Evolutionary conservation across 2,113 vertebrate species (phyloP).

Genomic region (Hucho hucho): DNA sequence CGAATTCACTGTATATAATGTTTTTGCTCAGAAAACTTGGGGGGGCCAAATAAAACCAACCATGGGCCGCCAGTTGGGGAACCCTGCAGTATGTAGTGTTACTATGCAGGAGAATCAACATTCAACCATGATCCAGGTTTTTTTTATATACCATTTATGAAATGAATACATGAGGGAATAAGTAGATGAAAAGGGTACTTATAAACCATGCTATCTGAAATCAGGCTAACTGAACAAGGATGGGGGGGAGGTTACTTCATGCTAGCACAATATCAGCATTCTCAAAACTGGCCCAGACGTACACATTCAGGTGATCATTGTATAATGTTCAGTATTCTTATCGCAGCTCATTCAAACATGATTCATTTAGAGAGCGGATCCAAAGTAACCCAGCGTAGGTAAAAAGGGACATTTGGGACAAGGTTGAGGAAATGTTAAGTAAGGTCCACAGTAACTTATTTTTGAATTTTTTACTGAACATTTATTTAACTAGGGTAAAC

Average conservation of each 20-base stretch:
- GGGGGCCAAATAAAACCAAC: no score
- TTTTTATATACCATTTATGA: constrained; percentile 22
- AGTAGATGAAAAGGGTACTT: not conserved
- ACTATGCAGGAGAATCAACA: constrained; percentile 16
- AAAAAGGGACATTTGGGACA: constrained; percentile 5
- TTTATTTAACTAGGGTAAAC: no score
- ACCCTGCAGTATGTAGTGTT: not conserved
- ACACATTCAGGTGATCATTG: not conserved
- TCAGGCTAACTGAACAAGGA: not conserved
- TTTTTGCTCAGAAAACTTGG: no score
- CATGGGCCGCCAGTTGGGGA: no score
- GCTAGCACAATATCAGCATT: not conserved
- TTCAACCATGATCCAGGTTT: not conserved
- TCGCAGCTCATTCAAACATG: not conserved
- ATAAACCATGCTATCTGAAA: not conserved
- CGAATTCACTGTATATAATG: no score
- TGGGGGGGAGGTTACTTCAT: not conserved
- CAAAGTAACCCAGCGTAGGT: constrained; percentile 8
- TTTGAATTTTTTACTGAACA: no score
- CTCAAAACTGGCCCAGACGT: not conserved
- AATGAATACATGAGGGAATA: not conserved
- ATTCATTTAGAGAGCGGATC: not conserved
- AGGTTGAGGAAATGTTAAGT: constrained; percentile 26
- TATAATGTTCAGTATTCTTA: not conserved
- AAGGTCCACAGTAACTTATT: constrained; percentile 34